Evolutionary conservation across 2,797 vertebrate species (phyloP).

Genomic region (Protosalanx chinensis): DNA sequence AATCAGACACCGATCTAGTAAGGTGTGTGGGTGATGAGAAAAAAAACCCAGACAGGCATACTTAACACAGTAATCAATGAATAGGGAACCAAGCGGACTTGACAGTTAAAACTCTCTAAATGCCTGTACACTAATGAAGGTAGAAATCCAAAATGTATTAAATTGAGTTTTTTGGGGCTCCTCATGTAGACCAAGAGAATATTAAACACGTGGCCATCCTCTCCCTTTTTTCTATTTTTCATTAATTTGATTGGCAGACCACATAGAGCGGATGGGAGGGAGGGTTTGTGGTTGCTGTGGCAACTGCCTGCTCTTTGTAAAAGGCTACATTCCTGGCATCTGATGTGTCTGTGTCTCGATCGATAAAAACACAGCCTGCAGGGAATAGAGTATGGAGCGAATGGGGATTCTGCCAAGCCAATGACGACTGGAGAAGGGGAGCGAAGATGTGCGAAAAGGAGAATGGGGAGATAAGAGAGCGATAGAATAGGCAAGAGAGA

Average conservation of each 20-base stretch:
- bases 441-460: slow-evolving; percentile 13
- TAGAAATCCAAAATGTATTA: slow-evolving; percentile 38
- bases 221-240: slow-evolving; percentile 47
- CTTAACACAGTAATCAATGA: slow-evolving; percentile 59
- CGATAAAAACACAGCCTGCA: slow-evolving; percentile 63
- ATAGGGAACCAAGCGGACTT: slow-evolving; percentile 49
- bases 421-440: slow-evolving; percentile 27
- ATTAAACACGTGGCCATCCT: slow-evolving; percentile 34
- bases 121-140: slow-evolving; percentile 25
- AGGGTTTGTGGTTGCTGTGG: slow-evolving; percentile 76
- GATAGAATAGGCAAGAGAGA: slow-evolving; percentile 37
- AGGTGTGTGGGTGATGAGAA: slow-evolving; percentile 53
- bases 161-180: slow-evolving; percentile 34
- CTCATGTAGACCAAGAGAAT: slow-evolving; percentile 25
- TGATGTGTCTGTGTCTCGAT: slow-evolving; percentile 68
- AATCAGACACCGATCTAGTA: slow-evolving; percentile 39
- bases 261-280: slow-evolving; percentile 64
- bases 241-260: slow-evolving; percentile 74
- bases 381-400: slow-evolving; percentile 55
- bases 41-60: slow-evolving; percentile 55
- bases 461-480: slow-evolving; percentile 1
- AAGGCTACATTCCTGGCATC: slow-evolving; percentile 72
- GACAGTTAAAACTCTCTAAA: slow-evolving; percentile 58
- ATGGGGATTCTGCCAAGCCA: slow-evolving; percentile 53
- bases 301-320: slow-evolving; percentile 75